Evolutionary conservation across 2,797 vertebrate species (phyloP), one percentile per base, ranked within the genome.

Genomic region (Aphelocoma californica): DNA sequence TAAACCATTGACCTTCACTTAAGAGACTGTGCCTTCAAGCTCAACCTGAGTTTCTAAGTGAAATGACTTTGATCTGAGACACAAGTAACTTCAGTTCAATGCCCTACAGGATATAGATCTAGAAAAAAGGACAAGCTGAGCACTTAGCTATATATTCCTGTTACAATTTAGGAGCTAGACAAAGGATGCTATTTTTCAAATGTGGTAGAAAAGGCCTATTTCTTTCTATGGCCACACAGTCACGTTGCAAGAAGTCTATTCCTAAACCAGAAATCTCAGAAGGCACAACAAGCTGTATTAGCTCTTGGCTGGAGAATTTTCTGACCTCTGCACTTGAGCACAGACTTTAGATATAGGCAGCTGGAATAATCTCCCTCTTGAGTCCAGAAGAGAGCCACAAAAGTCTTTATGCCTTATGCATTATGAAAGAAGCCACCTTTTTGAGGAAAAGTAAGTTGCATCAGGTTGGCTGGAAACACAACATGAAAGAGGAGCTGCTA

Each of bases 51-150:
- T 92, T 97, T 92, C 94, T 96, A 96, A 92, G 81, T 93, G 78
- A 96, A 97, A 95, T 96, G 90, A 96, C 93, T 97, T 97, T 96
- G 96, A 98, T 97, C 92, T 96, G 96, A 97, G 97, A 92, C 92
- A 92, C 89, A 81, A 95, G 93, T 95, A 92, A 96, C 97, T 97
- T 97, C 86, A 86, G 86, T 97, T 97, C 94, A 95, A 60, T 95
- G 90, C 92, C 96, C 92, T 94, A 96, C 90, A 95, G 97, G 90
- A 92, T 66, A 90, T 86, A 96, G 67, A 97, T 96, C 96, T 95
- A 94, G 96, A 95, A 94, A 79, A 90, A 89, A 75, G 85, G 84
- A 87, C 77, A 82, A 81, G 89, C 79, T 81, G 73, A 94, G 85
- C 82, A 88, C 65, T 92, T 94, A 79, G 56, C 77, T 90, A 73